Conservation (phyloP, 92 coral and sea anemone species). For the Meandrina meandrites region DNA sequence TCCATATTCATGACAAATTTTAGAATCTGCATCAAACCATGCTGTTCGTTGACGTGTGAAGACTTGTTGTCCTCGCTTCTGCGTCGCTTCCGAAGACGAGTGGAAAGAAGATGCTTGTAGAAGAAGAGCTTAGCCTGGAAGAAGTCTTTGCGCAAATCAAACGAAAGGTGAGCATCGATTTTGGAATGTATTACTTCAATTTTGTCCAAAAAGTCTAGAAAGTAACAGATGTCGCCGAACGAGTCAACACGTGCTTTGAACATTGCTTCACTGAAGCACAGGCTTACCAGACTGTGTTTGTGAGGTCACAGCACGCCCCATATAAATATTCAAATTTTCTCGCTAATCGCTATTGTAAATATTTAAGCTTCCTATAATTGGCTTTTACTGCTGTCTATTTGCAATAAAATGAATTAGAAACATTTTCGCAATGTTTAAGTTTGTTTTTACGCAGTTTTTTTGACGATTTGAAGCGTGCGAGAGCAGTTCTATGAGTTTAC, state of each 20-base stretch:
- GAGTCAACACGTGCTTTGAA: not conserved
- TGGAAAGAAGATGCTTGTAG: not conserved
- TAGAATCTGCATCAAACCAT: not conserved
- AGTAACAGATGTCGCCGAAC: not conserved
- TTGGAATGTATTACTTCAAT: not conserved
- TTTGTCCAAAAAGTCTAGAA: not conserved
- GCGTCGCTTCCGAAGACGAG: too few relatives aligned
- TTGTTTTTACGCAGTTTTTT: too few relatives aligned
- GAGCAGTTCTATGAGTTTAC: too few relatives aligned
- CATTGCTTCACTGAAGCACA: not conserved
- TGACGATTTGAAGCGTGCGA: too few relatives aligned
- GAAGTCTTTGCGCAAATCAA: not conserved
- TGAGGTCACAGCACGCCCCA: too few relatives aligned
- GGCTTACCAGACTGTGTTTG: too few relatives aligned
- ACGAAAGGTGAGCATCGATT: not conserved
- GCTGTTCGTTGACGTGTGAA: not conserved
- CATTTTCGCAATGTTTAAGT: too few relatives aligned
- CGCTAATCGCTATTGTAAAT: too few relatives aligned
- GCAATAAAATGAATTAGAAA: too few relatives aligned
- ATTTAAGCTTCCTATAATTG: too few relatives aligned
- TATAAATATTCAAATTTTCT: too few relatives aligned
- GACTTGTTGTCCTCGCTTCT: not conserved
- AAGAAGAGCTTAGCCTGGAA: not conserved
- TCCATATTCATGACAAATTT: slow-evolving; percentile 13
- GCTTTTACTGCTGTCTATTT: too few relatives aligned